These are phyloP conservation scores for Micropoecilia bifurca DNA, from an alignment of 2,797 vertebrate species.

Conservation along the genomic window DNA sequence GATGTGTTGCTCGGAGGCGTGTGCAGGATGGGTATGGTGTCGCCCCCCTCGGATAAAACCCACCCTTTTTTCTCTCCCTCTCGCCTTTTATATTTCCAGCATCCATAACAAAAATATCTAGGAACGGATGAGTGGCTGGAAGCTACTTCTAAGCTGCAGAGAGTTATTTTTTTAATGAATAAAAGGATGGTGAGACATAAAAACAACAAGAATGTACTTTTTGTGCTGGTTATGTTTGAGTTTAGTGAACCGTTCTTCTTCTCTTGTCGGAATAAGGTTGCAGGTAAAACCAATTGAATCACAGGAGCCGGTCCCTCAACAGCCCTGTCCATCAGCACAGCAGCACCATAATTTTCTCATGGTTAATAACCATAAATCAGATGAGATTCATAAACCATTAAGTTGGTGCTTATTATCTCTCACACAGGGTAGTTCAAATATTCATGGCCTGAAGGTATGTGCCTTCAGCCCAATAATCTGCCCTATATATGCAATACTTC, in stretches of 20 bases:
- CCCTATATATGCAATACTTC: conserved; percentile 73
- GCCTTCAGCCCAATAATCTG: conserved; percentile 74
- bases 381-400: conserved; percentile 82
- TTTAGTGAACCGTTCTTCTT: conserved; percentile 15
- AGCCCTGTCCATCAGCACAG: conserved; percentile 64
- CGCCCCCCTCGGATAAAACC: conserved; percentile 66
- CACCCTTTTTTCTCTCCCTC: conserved; percentile 15
- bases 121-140: conserved; percentile 60
- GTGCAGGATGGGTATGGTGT: conserved; percentile 65
- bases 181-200: conserved; percentile 24
- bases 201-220: conserved; percentile 21
- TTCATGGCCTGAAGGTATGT: conserved; percentile 73
- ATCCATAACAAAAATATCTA: conserved; percentile 56
- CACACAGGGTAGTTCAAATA: conserved; percentile 74
- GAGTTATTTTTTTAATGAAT: conserved; percentile 12
- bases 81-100: conserved; percentile 44
- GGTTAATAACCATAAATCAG: conserved; percentile 81
- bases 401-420: conserved; percentile 81
- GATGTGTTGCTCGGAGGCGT: conserved; percentile 69
- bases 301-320: conserved; percentile 56
- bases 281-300: conserved; percentile 53
- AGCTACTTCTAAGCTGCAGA: conserved; percentile 56
- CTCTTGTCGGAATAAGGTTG: conserved; percentile 29
- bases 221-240: conserved; percentile 41
- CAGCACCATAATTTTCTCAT: conserved; percentile 63